phyloP scores from a whole-genome alignment of 2,797 vertebrate genomes.

The Heterohyrax brucei region DNA sequence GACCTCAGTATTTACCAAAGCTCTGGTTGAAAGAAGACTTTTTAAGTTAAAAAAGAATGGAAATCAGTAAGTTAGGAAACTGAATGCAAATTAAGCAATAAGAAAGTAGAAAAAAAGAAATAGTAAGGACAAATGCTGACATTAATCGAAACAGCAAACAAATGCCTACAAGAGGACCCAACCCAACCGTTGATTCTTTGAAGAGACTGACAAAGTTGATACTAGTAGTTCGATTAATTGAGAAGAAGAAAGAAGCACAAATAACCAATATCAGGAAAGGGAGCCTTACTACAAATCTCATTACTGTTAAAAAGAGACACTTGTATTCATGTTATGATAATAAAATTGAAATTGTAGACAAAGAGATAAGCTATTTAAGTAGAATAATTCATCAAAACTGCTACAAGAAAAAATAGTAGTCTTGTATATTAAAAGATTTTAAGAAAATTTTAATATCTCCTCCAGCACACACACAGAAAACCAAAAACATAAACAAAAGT shows the following conservation, averaged over 20 bases:
- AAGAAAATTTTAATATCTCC: too few relatives aligned
- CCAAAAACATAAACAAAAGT: not conserved
- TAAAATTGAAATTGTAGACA: not conserved
- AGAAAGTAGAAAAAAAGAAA: conserved; percentile 43
- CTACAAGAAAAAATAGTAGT: conserved; percentile 24
- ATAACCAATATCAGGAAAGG: too few relatives aligned
- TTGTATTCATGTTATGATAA: conserved; percentile 56
- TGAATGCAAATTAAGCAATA: conserved; percentile 10
- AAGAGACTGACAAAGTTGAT: not conserved
- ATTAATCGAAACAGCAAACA: conserved; percentile 23
- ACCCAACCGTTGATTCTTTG: conserved; percentile 15
- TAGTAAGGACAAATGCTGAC: not conserved
- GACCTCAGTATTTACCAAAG: not conserved
- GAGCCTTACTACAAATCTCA: not conserved
- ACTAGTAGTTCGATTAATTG: not conserved
- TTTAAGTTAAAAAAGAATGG: conserved; percentile 39
- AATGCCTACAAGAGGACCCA: not conserved
- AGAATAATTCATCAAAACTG: conserved; percentile 47
- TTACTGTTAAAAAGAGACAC: not conserved
- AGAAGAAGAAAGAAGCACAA: not conserved
- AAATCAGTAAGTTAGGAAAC: not conserved
- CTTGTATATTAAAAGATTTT: conserved; percentile 27
- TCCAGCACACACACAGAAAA: not conserved
- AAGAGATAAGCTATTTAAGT: conserved; percentile 29
- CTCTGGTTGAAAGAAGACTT: not conserved